Percentiles rank a stretch among this genome's conserved stretches.
Evolutionary conservation across 2,113 vertebrate species (phyloP).

Genomic region (Phaethon lepturus): DNA sequence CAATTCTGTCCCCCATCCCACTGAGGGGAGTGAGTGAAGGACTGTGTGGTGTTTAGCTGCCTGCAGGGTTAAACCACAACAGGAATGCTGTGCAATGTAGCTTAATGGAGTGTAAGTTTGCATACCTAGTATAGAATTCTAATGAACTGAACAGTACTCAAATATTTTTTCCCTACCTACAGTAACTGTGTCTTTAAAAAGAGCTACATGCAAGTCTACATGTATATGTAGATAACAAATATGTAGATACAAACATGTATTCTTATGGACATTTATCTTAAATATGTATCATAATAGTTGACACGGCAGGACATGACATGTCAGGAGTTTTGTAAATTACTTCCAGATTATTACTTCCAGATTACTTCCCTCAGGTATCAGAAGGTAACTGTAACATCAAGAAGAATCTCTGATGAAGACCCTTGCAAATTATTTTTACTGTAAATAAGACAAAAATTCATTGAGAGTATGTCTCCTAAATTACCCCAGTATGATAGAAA

Average conservation of each 20-base stretch:
- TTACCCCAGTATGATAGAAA: neutral
- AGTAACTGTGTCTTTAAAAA: neutral
- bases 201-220: too few species aligned
- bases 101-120: neutral
- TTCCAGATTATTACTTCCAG: neutral
- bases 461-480: neutral
- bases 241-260: too few species aligned
- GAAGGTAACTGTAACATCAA: neutral
- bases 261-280: neutral
- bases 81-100: neutral
- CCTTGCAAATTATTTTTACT: neutral
- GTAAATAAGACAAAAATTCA: neutral
- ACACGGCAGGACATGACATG: fast-evolving
- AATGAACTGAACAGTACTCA: neutral
- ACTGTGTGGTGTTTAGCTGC: too few species aligned
- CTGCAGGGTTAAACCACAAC: too few species aligned
- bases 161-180: neutral
- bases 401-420: neutral
- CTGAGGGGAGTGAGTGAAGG: too few species aligned
- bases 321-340: neutral
- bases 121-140: neutral
- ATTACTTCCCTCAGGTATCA: neutral
- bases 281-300: neutral
- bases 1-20: too few species aligned
- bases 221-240: too few species aligned